Evolutionary conservation across 2,113 vertebrate genomes (phyloP).

Genomic region (Benitochromis conjunctus): DNA sequence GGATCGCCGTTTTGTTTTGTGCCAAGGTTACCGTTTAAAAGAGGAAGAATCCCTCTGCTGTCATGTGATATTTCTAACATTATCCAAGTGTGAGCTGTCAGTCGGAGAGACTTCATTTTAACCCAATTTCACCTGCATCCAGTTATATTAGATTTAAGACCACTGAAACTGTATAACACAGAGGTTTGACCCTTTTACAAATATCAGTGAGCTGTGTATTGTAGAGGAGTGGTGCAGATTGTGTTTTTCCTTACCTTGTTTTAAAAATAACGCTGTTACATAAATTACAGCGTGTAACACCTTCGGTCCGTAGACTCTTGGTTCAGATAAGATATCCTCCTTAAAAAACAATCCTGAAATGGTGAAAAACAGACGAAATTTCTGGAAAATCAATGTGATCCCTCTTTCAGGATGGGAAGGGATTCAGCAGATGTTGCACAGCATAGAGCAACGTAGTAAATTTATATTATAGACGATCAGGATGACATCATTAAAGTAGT

Average conservation of each 20-base stretch:
- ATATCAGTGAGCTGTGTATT: not conserved
- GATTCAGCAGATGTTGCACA: not conserved
- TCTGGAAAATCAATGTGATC: not conserved
- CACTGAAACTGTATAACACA: not conserved
- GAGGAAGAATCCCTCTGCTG: slow-evolving; percentile 42
- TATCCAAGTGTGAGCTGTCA: slow-evolving; percentile 26
- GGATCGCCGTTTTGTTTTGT: not conserved
- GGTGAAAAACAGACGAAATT: not conserved
- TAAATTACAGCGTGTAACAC: not conserved
- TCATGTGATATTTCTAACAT: slow-evolving; percentile 60
- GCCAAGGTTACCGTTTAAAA: slow-evolving; percentile 22
- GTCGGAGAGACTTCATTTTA: not conserved
- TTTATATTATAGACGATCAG: not conserved
- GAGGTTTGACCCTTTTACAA: not conserved
- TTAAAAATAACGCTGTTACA: not conserved
- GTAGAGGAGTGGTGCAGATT: not conserved
- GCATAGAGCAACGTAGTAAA: not conserved
- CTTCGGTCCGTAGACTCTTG: not conserved
- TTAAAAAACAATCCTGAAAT: not conserved
- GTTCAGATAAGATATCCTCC: not conserved
- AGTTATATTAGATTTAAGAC: not conserved
- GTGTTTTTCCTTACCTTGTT: not conserved
- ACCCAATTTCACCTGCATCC: not conserved
- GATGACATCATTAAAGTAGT: not conserved
- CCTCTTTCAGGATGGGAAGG: not conserved